phyloP scores from a whole-genome alignment of 2,113 vertebrate species.

The Phyllostomus discolor region DNA sequence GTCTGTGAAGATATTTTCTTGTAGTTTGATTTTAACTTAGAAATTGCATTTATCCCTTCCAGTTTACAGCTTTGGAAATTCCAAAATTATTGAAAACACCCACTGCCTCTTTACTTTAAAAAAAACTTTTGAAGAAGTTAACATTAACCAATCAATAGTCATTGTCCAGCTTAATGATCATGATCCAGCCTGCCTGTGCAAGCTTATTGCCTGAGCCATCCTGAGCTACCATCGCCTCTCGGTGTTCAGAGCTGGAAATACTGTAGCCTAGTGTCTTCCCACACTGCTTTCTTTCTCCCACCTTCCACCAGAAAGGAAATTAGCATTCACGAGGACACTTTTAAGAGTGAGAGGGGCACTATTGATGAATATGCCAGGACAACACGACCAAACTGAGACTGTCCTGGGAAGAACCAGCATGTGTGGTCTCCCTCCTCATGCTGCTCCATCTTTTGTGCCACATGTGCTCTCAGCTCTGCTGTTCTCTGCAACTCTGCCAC shows the following conservation, averaged over 20 bases:
- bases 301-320: background rate
- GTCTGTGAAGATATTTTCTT: background rate
- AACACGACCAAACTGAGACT: background rate
- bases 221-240: background rate
- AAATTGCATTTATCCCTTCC: background rate
- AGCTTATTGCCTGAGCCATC: background rate
- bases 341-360: background rate
- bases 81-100: background rate
- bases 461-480: background rate
- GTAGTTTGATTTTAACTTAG: background rate
- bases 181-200: background rate
- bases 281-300: too few species aligned
- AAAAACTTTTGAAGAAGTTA: background rate
- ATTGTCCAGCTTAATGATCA: background rate
- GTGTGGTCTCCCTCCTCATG: background rate
- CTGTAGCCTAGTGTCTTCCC: background rate
- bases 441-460: background rate
- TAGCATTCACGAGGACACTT: background rate
- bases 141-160: background rate
- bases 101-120: background rate
- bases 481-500: background rate
- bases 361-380: background rate
- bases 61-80: background rate
- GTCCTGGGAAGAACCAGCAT: background rate
- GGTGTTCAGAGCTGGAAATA: background rate